A percentile compares a stretch with the other conserved stretches of the same genome.
Conservation (phyloP, 2,888 invertebrate genomes). For the Parnassius orleans region DNA sequence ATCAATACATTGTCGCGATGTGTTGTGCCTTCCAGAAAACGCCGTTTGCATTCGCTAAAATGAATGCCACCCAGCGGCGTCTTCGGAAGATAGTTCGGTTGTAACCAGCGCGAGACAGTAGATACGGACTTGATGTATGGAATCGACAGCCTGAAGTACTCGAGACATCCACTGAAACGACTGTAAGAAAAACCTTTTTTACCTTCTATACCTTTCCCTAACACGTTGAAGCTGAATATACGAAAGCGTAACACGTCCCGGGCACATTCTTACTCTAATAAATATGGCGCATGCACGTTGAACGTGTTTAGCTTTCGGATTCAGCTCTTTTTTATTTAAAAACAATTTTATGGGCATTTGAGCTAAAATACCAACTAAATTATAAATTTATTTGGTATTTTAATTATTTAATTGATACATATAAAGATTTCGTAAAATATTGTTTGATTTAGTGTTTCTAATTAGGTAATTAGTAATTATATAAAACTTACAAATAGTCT, state of each 20-base stretch:
- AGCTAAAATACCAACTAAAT: no score
- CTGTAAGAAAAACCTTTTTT: slow-evolving; percentile 25
- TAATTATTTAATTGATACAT: no score
- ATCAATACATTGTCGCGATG: slow-evolving; percentile 99
- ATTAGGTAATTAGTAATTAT: no score
- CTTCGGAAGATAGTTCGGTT: slow-evolving; percentile 98
- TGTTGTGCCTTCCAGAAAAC: slow-evolving; percentile 97
- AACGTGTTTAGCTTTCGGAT: neutral
- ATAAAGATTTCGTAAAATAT: no score
- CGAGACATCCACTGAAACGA: slow-evolving; percentile 99
- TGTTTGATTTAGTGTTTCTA: no score
- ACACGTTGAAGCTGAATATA: slow-evolving; percentile 3
- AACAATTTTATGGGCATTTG: no score
- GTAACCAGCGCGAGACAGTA: slow-evolving; percentile 98
- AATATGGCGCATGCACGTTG: neutral
- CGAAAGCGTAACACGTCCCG: slow-evolving; percentile 1
- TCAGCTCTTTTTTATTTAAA: slow-evolving; percentile 1
- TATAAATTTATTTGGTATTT: no score
- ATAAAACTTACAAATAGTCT: no score
- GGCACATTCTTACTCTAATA: no score
- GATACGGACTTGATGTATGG: slow-evolving; percentile 99
- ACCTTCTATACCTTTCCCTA: slow-evolving; percentile 11
- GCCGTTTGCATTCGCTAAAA: slow-evolving; percentile 96
- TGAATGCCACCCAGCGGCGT: slow-evolving; percentile 99
- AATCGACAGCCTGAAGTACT: slow-evolving; percentile 99